Evolutionary conservation across 2,113 vertebrate genomes (phyloP).

Genomic region (Platanista minor): DNA sequence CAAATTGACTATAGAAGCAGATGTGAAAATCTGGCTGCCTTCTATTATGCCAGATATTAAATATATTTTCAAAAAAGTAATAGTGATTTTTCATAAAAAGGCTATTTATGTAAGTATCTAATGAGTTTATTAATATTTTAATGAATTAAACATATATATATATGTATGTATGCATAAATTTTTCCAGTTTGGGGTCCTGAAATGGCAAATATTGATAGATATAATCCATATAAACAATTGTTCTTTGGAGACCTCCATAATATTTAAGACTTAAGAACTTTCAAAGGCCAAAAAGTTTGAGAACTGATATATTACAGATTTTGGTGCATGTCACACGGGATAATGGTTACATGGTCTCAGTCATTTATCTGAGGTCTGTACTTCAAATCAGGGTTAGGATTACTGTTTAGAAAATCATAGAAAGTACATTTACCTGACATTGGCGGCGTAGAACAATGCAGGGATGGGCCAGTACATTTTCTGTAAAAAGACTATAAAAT

Average conservation of each 20-base stretch:
- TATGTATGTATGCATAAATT: neutral
- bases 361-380: constrained; percentile 4
- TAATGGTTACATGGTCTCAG: neutral
- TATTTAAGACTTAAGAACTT: neutral
- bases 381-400: neutral
- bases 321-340: neutral
- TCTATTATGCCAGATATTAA: neutral
- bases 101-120: neutral
- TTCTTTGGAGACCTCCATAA: neutral
- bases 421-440: constrained; percentile 89
- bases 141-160: neutral
- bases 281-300: neutral
- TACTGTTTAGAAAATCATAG: neutral
- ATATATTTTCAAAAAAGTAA: neutral
- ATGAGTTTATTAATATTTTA: neutral
- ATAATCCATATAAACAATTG: neutral
- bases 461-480: constrained; percentile 96
- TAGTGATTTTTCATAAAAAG: neutral
- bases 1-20: neutral
- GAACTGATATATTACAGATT: neutral
- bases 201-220: neutral
- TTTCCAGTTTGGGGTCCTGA: neutral
- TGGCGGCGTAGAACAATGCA: constrained; percentile 96
- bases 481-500: constrained; percentile 92
- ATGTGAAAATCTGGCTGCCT: neutral